Base-by-base conservation (phyloP, 1,140 invertebrate genomes). In the Bacillus rossius region DNA sequence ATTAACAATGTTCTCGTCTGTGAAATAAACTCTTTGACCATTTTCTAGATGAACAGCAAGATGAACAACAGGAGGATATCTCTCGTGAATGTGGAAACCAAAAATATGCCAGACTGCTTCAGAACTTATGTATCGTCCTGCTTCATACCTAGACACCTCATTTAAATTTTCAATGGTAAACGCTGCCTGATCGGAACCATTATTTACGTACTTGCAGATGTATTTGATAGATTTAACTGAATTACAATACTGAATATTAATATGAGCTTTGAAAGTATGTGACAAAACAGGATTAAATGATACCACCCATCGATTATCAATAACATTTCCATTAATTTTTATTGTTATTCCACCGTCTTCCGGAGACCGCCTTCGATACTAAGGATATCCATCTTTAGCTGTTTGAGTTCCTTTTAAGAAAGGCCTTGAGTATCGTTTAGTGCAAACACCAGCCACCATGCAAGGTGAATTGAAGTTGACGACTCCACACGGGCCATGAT, bases 141-240 rank as follows among this genome's bases (percentile, higher is more conserved):
- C 47, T 45, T 45, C 16, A 14, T 19, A 45, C n/a, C 20, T 17
- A 19, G 16, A 7, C 20, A 45, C 42, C 14, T 45, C 42, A 22
- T 45, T n/a, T 19, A 17, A n/a, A 42, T 53, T 53, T 51, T 38
- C 29, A n/a, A 66, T 53, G 51, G 50, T 59, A 65, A 73, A 71
- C 22, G 67, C 63, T 38, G 72, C 72, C 67, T 68, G 64, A 64
- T 76, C 71, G 59, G 63, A 71, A 16, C 71, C 71, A 69, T 75
- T 76, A 41, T 72, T 71, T 50, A 77, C 68, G 67, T 75, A 77
- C 59, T 75, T 76, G 63, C 68, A 75, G 60, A 77, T 67, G 61
- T 80, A 79, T 66, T 79, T 77, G 20, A 81, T 75, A 29, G 70
- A 71, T 65, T 77, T 79, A 40, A 81, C 71, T 13, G 75, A 76